Percentiles rank a stretch among this genome's conserved stretches.
Conservation (phyloP, 2,113 vertebrate species). For the Mellivora capensis region DNA sequence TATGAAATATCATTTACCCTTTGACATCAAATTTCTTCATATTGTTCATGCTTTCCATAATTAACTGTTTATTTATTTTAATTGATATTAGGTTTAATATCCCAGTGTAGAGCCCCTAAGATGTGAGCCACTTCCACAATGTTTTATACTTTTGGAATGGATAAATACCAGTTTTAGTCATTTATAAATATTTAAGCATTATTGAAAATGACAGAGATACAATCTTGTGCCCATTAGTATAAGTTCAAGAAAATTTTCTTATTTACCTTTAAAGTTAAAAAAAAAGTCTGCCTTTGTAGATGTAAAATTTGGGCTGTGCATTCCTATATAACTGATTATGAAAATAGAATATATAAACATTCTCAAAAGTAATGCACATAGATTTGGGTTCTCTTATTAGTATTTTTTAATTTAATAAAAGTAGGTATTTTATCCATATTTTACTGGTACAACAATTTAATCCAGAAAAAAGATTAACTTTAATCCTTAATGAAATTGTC, state of each 20-base stretch:
- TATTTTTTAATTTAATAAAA: not conserved
- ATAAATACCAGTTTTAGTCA: not conserved
- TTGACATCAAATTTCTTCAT: not conserved
- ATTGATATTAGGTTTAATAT: not conserved
- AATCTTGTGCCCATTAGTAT: not conserved
- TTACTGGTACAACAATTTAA: not conserved
- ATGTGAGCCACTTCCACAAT: not conserved
- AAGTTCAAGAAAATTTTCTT: not conserved
- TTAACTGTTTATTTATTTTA: not conserved
- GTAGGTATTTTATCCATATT: not conserved
- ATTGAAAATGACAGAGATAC: not conserved
- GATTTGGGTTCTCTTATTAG: not conserved
- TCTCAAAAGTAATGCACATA: not conserved
- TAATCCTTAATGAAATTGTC: conserved; percentile 1
- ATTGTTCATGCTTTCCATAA: not conserved
- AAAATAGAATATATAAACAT: not conserved
- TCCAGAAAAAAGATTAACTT: not conserved
- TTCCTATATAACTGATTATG: not conserved
- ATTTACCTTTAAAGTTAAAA: not conserved
- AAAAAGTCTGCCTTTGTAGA: not conserved
- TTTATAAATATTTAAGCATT: not conserved
- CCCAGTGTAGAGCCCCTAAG: not conserved
- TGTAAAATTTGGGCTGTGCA: not conserved
- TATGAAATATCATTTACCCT: not conserved
- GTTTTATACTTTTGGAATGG: not conserved